Base-by-base conservation (phyloP, 2,888 invertebrate genomes). In the Drosophila tripunctata region DNA sequence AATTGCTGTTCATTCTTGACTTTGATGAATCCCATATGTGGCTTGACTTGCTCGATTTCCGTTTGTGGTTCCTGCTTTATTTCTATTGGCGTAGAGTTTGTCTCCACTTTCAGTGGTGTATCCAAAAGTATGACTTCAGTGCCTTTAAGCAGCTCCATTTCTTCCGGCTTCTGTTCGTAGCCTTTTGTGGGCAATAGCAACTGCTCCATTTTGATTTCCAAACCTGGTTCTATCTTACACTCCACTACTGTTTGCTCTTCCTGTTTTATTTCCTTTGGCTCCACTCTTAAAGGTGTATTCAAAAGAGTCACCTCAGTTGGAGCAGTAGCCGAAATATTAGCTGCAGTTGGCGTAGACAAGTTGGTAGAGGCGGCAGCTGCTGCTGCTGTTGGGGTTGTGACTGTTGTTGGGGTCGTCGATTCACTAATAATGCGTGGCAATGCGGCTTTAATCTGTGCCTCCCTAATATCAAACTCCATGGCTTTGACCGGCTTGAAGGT, bases 391-490 rank as follows among this genome's bases (percentile, higher is more conserved):
- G 43, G 27, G n/a, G n/a, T n/a, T n/a, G n/a, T n/a, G n/a, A n/a
- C n/a, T n/a, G n/a, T n/a, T n/a, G n/a, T n/a, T n/a, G n/a, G n/a
- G n/a, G n/a, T n/a, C 5, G 58, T 17, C 5, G 35, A 4, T 1
- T 56, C 64, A 33, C 40, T 69, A 35, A 73, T 70, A 35, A 90
- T 87, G 40, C 88, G 76, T 2, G 90, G 90, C 41, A 69, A 57
- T 0, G 89, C 90, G n/a, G 64, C 67, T 33, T 88, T 51, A 1
- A 87, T 51, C 19, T 90, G 79, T 8, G 69, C 78, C 36, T 87
- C 78, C 12, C 67, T 78, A 21, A 90, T 84, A 6, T 79, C 57
- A 48, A 88, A 86, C 64, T 91, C 89, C 68, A 87, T 68, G 51
- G 78, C 83, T 8, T 73, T 75, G 19, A 87, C 68, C 6, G 78